These are phyloP conservation scores for Rhamphomyia laevipes DNA, from an alignment of 2,888 invertebrate genomes.

Conservation along the genomic window DNA sequence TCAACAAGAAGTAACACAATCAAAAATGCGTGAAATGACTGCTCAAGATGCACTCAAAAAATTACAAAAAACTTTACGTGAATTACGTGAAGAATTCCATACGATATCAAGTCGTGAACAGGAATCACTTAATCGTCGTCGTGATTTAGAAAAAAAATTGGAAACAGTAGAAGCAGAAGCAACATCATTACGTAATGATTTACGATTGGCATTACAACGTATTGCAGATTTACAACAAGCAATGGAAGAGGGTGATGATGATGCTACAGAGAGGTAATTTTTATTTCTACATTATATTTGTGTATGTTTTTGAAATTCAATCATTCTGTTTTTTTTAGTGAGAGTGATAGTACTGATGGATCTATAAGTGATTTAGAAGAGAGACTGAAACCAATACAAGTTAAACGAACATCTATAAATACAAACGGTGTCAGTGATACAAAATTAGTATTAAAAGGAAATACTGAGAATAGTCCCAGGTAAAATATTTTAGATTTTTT, in stretches of 20 bases:
- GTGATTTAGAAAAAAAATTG: slow-evolving; percentile 64
- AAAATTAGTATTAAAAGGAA: slow-evolving; percentile 15
- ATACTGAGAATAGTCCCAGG: slow-evolving; percentile 33
- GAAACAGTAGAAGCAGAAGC: slow-evolving; percentile 60
- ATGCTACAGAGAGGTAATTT: slow-evolving; percentile 33
- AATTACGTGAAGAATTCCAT: slow-evolving; percentile 68
- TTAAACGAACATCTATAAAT: slow-evolving; percentile 25
- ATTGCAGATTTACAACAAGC: slow-evolving; percentile 88
- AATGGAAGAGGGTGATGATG: slow-evolving; percentile 74
- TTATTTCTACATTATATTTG: neutral
- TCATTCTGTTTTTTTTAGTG: slow-evolving; percentile 6
- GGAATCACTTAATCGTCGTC: slow-evolving; percentile 59
- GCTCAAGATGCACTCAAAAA: slow-evolving; percentile 70
- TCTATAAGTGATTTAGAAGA: slow-evolving; percentile 35
- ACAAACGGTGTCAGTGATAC: slow-evolving; percentile 15
- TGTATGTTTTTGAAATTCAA: neutral
- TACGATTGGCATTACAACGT: slow-evolving; percentile 75
- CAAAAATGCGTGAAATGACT: slow-evolving; percentile 60
- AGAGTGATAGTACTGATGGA: slow-evolving; percentile 22
- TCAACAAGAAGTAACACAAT: slow-evolving; percentile 56
- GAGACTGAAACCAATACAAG: slow-evolving; percentile 30
- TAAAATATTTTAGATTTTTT: slow-evolving; percentile 20
- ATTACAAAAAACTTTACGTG: slow-evolving; percentile 55
- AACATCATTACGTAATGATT: slow-evolving; percentile 62
- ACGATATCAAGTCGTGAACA: slow-evolving; percentile 58